Evolutionary conservation across 2,797 vertebrate species (phyloP).

Genomic region (Oreonectes daqikongensis): DNA sequence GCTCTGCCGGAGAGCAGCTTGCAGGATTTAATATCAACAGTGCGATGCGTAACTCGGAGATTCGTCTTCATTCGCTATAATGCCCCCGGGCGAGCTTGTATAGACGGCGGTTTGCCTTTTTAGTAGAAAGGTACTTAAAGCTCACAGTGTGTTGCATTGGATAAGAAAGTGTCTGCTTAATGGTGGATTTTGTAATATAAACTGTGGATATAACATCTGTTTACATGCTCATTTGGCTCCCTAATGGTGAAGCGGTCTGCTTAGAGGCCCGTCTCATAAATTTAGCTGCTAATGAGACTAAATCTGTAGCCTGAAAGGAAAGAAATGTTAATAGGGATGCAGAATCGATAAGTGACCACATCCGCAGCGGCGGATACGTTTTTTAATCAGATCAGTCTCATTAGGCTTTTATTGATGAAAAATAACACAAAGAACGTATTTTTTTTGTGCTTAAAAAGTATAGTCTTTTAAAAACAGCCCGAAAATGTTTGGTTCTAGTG

Average conservation of each 20-base stretch:
- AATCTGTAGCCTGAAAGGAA: constrained; percentile 28
- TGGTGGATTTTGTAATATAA: not conserved
- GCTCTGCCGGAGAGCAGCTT: not conserved
- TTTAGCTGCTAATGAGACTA: constrained; percentile 62
- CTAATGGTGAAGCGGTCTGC: constrained; percentile 60
- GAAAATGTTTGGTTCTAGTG: too few species aligned
- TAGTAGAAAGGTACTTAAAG: constrained; percentile 2
- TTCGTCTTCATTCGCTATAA: constrained; percentile 3
- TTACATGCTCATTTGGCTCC: constrained; percentile 45
- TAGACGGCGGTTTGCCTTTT: not conserved
- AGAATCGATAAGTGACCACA: constrained; percentile 68
- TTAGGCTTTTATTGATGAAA: not conserved
- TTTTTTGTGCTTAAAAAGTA: too few species aligned
- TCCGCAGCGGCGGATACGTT: not conserved
- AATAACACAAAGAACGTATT: not conserved
- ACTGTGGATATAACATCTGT: constrained; percentile 1
- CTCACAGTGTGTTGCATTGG: not conserved
- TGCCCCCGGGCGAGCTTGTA: constrained; percentile 16
- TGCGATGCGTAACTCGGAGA: not conserved
- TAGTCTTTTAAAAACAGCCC: too few species aligned
- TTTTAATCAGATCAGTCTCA: not conserved
- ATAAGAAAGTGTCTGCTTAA: not conserved
- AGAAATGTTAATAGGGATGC: constrained; percentile 47
- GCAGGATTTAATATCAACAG: constrained; percentile 16
- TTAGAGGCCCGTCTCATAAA: constrained; percentile 71